Conservation (phyloP, 2,888 invertebrate species). For the Operophtera brumata region DNA sequence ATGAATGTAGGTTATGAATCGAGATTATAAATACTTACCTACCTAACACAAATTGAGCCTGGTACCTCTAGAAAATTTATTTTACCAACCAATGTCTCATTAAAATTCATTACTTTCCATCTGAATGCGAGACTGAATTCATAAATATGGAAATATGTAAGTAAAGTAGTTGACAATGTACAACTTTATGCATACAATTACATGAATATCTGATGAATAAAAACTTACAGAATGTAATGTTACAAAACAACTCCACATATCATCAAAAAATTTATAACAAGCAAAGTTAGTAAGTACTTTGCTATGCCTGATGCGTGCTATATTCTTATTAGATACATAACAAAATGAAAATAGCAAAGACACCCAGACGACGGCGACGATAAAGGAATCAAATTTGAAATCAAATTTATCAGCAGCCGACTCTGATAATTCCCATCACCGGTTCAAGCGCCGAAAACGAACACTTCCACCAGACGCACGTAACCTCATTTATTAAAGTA, state of each 20-base stretch:
- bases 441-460: conserved; percentile 36
- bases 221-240: background rate
- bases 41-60: background rate
- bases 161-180: background rate
- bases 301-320: background rate
- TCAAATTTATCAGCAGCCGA: conserved; percentile 47
- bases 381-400: conserved; percentile 32
- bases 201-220: background rate
- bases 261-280: background rate
- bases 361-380: background rate
- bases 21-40: background rate
- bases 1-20: too few relatives aligned
- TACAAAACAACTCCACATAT: too few relatives aligned
- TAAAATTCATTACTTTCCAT: conserved; percentile 17
- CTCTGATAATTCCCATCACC: conserved; percentile 42
- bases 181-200: background rate
- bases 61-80: conserved; percentile 8
- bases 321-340: background rate
- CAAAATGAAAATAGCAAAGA: background rate
- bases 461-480: conserved; percentile 31
- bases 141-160: conserved; percentile 11
- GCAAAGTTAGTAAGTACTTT: background rate
- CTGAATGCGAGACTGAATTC: conserved; percentile 15
- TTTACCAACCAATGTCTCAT: conserved; percentile 12
- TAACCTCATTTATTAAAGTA: conserved; percentile 37